Base-by-base conservation (phyloP, 23 tunicate species). In the Halocynthia roretzi region DNA sequence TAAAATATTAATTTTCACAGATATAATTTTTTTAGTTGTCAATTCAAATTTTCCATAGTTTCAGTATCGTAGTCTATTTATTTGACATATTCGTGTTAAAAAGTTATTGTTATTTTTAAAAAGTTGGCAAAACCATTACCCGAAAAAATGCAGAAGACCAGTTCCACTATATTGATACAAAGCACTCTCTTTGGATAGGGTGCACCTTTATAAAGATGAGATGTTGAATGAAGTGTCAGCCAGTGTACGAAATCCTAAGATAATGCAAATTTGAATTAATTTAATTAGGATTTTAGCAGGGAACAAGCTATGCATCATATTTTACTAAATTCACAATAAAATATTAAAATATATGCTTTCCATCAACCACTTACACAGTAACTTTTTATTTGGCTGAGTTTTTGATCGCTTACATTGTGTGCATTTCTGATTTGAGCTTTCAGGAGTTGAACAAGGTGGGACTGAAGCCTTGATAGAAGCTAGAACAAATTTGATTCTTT, bases 181-280 rank as follows among this genome's bases (percentile, higher is more conserved):
- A 66, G n/a, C n/a, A 31, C 57, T 58, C 80, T 67, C 70, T 83
- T 81, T 8, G 84, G 69, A 57, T 80, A 86, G 54, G 76, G 63
- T 8, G 85, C 81, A 11, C 76, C 73, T 8, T 40, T 15, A 61
- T 62, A 75, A 44, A 86, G 50, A 6, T 86, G 84, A 7, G 76
- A 64, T 7, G 76, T 14, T 19, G 61, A 65, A 68, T 67, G 76
- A 15, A 11, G n/a, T 19, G 60, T 15, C 70, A 86, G 70, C 92
- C 92, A 86, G 11, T 8, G 7, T 53, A 82, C 2, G 62, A 86
- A 86, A 51, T 51, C 85, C 92, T 86, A 78, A 18, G 23, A 50
- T 6, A 44, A 20, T 56, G 44, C 44, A 31, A 31, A 31, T 31
- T 31, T 31, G 44, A 31, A 31, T 31, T 31, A 1, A 31, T 31